Percentiles rank a stretch among this genome's conserved stretches.
phyloP scores from a whole-genome alignment of 53 echinoderm and acorn worm genomes.

The Hippasteria phrygiana region DNA sequence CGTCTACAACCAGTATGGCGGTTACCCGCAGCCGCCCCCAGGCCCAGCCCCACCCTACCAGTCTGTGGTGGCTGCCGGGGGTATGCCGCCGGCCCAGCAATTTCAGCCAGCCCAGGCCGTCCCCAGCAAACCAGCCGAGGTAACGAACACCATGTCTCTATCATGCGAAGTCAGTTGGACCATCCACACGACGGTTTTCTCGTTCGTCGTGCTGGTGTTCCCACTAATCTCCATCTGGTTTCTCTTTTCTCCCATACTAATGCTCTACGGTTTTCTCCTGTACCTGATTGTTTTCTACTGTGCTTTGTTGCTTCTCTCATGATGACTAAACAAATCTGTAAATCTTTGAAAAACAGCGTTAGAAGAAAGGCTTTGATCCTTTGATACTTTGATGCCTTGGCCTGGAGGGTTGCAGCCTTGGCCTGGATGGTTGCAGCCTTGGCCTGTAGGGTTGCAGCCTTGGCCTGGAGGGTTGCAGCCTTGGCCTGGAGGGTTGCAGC shows the following conservation, averaged over 20 bases:
- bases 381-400: too few species aligned
- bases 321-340: neutral
- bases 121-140: neutral
- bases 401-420: too few species aligned
- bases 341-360: too few species aligned
- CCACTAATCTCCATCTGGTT: constrained; percentile 47
- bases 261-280: constrained; percentile 49
- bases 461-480: too few species aligned
- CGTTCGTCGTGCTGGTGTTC: constrained; percentile 37
- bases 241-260: constrained; percentile 34
- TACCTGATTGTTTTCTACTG: constrained; percentile 54
- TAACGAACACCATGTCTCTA: neutral
- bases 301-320: constrained; percentile 33
- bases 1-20: neutral
- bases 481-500: too few species aligned
- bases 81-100: neutral
- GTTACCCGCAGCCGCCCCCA: constrained; percentile 35
- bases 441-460: too few species aligned
- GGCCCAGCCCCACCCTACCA: constrained; percentile 38
- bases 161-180: constrained; percentile 18
- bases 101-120: neutral
- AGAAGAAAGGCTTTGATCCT: too few species aligned
- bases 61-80: neutral
- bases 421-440: too few species aligned
- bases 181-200: constrained; percentile 49